Base-by-base conservation (phyloP, 2,888 invertebrate species). In the Cryptus armator region DNA sequence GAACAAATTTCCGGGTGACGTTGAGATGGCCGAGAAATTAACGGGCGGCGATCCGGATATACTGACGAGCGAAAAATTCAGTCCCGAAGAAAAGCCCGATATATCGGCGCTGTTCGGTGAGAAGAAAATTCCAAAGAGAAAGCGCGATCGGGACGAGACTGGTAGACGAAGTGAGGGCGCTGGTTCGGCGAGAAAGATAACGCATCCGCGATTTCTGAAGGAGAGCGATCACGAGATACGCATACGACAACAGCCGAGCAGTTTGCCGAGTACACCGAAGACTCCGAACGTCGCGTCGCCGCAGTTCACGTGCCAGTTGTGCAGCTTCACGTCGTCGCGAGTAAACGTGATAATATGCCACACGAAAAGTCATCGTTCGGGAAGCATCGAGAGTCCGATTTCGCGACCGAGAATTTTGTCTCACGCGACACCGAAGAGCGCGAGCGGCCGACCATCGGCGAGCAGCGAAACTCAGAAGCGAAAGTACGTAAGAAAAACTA, bases 1-100 rank as follows among this genome's bases (percentile, higher is more conserved):
- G 96, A 96, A 96, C 87, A 97, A 97, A 92, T 98, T 98, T 94
- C 97, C 97, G 0, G 95, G 95, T 67, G 98, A 98, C 93, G 95
- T 98, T 2, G 95, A 95, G 76, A 95, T 95, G 81, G 98, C 98
- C 0, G 98, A 98, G 91, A 95, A 95, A 67, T 94, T 96, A 80
- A 96, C 97, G 2, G 95, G 95, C 37, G 97, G 97, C 9, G 96
- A 97, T 93, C 95, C 95, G 29, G 95, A 96, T 87, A 97, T 97
- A 87, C 93, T 97, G 59, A 95, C 95, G 7, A 95, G 95, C 88
- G 95, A 96, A 51, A 95, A 94, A 87, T 95, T 95, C 88, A 91
- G 90, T 46, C 95, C 95, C 0, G 94, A 94, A 83, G 94, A 95
- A 82, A 95, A 95, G 87, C 94, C 94, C 12, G 95, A 95, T 88